Conservation (phyloP, 2,113 vertebrate genomes). For the Pelvicachromis taeniatus region DNA sequence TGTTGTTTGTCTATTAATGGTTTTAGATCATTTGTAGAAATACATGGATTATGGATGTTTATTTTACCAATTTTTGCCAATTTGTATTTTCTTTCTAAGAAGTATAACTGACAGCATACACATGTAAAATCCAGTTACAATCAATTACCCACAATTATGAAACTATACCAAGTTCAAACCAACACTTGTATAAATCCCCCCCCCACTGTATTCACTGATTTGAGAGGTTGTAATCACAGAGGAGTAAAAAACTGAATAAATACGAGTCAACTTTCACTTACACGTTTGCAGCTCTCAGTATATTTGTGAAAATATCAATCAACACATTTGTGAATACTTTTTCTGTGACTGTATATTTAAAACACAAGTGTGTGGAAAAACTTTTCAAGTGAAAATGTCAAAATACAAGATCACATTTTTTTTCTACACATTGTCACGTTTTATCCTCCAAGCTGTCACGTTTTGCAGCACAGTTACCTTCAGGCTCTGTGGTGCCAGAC, state of each 20-base stretch:
- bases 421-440: neutral
- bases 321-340: neutral
- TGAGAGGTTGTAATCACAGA: neutral
- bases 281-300: neutral
- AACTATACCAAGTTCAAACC: neutral
- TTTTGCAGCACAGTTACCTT: neutral
- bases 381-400: neutral
- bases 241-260: neutral
- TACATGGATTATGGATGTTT: neutral
- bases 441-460: neutral
- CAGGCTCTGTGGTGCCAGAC: neutral
- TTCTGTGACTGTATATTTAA: neutral
- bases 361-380: neutral
- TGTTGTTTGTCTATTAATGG: neutral
- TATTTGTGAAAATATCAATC: neutral
- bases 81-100: rapidly evolving
- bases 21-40: too few species aligned
- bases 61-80: neutral
- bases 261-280: neutral
- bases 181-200: rapidly evolving
- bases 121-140: rapidly evolving
- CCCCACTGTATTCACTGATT: neutral
- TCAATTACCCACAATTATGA: neutral
- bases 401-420: neutral
- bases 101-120: neutral